phyloP scores from a whole-genome alignment of 2,888 invertebrate species.

The Sesia bembeciformis region DNA sequence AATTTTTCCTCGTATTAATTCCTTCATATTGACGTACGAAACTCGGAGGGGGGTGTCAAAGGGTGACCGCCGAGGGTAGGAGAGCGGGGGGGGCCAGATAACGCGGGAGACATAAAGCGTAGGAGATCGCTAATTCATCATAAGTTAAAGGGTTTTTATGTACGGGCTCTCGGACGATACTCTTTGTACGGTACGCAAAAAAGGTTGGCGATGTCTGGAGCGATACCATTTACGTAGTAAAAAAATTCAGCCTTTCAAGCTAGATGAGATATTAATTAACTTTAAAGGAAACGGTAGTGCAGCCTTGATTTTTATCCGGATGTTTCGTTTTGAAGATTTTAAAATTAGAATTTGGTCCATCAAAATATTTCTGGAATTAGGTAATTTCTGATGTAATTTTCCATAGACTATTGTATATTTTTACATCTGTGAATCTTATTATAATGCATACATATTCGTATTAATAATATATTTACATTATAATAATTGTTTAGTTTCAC shows the following conservation, averaged over 20 bases:
- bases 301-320: not conserved
- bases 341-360: too few relatives aligned
- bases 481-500: too few relatives aligned
- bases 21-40: conserved; percentile 61
- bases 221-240: conserved; percentile 28
- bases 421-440: too few relatives aligned
- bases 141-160: conserved; percentile 75
- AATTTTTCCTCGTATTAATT: conserved; percentile 69
- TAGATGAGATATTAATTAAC: conserved; percentile 52
- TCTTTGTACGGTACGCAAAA: conserved; percentile 60
- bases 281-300: conserved; percentile 36
- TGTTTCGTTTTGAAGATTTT: not conserved
- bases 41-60: conserved; percentile 19
- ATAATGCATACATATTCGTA: too few relatives aligned
- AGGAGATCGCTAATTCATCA: conserved; percentile 75
- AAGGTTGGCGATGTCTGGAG: conserved; percentile 49
- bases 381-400: too few relatives aligned
- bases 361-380: too few relatives aligned
- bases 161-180: conserved; percentile 41
- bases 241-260: conserved; percentile 44
- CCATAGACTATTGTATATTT: too few relatives aligned
- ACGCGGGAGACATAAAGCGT: conserved; percentile 70
- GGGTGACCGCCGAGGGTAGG: conserved; percentile 21
- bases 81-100: conserved; percentile 37
- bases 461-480: too few relatives aligned